phyloP scores from a whole-genome alignment of 2,888 invertebrate genomes.

The Pandemis heparana region DNA sequence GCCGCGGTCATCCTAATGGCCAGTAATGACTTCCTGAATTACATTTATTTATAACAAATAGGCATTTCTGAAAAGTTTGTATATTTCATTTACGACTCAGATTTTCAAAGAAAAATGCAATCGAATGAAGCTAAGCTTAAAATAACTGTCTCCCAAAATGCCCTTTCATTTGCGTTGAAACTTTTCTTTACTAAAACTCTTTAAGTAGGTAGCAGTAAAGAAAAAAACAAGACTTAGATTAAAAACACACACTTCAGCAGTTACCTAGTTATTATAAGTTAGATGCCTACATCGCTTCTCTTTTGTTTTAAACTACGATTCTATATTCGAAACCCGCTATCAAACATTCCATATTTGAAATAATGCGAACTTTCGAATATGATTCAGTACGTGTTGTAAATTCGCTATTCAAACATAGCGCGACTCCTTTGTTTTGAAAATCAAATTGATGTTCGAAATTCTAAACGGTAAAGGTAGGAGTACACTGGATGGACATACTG shows the following conservation, averaged over 20 bases:
- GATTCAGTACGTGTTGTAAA: conserved; percentile 46
- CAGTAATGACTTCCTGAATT: conserved; percentile 72
- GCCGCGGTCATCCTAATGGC: conserved; percentile 65
- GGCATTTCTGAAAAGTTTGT: not conserved
- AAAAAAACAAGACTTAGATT: no score
- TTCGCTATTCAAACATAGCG: conserved; percentile 36
- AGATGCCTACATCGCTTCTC: not conserved
- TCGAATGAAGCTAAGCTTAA: no score
- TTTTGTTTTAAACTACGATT: conserved; percentile 11
- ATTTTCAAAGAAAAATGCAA: not conserved
- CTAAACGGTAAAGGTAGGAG: conserved; percentile 4
- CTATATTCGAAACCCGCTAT: not conserved
- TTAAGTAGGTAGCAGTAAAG: no score
- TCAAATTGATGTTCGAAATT: conserved; percentile 19
- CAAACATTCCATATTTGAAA: conserved; percentile 41
- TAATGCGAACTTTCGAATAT: conserved; percentile 42
- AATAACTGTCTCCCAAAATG: no score
- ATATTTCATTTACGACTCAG: not conserved
- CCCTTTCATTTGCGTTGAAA: no score
- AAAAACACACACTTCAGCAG: no score
- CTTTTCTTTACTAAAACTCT: no score
- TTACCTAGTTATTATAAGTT: no score
- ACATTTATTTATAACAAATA: conserved; percentile 46
- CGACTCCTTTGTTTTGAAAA: conserved; percentile 41
- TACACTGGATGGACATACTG: not conserved